phyloP scores from a whole-genome alignment of 2,113 vertebrate species.

The Antechinus flavipes region DNA sequence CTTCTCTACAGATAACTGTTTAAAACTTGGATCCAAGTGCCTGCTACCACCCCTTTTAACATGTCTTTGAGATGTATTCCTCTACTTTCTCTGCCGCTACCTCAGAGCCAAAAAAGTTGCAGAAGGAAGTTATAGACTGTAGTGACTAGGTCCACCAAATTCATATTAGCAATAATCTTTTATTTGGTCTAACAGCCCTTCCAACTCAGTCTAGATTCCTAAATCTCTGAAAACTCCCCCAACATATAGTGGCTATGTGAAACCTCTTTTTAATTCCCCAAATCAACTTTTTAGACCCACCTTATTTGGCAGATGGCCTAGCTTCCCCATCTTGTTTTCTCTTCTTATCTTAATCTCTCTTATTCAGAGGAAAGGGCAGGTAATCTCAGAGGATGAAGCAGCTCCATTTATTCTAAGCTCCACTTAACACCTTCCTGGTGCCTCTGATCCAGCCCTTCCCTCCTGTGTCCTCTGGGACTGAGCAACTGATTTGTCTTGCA shows the following conservation, averaged over 20 bases:
- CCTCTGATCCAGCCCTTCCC: not conserved
- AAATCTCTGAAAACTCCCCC: not conserved
- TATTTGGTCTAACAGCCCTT: not conserved
- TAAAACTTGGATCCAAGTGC: not conserved
- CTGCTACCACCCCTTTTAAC: not conserved
- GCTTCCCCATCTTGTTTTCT: not conserved
- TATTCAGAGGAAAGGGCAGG: no score
- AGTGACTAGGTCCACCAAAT: not conserved
- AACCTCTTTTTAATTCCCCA: not conserved
- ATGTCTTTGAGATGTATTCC: not conserved
- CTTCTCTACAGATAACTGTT: not conserved
- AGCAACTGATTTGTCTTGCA: not conserved
- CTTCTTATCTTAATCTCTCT: not conserved
- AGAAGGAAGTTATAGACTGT: not conserved
- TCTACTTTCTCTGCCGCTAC: not conserved
- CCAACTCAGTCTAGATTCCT: not conserved
- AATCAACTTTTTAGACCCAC: not conserved
- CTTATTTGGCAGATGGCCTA: not conserved
- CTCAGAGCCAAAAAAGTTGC: no score
- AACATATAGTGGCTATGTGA: not conserved
- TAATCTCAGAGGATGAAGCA: not conserved
- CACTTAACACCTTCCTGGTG: not conserved
- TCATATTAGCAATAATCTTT: not conserved
- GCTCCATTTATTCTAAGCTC: not conserved
- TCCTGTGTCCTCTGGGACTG: no score